These are phyloP conservation scores for Mylabris sibirica DNA, from an alignment of 2,888 invertebrate species.

Conservation along the genomic window DNA sequence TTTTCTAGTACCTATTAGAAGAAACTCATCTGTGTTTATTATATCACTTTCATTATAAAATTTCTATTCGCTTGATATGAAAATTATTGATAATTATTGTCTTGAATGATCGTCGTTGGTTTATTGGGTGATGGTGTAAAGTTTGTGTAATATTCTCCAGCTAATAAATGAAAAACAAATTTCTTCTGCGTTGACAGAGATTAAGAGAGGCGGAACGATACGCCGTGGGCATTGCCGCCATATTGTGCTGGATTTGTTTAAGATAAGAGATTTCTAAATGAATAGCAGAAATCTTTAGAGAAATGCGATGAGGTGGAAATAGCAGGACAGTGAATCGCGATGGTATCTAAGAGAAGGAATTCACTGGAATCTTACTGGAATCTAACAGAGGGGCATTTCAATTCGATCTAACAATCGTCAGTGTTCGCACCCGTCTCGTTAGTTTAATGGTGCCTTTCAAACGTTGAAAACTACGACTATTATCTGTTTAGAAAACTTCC, in stretches of 20 bases:
- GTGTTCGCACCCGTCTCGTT: slow-evolving; percentile 42
- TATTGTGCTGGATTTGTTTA: slow-evolving; percentile 45
- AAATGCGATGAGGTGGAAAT: slow-evolving; percentile 51
- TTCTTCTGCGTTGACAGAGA: slow-evolving; percentile 37
- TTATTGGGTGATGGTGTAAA: slow-evolving; percentile 1
- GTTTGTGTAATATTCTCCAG: slow-evolving; percentile 18
- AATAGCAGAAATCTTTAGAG: slow-evolving; percentile 51
- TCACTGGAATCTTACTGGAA: slow-evolving; percentile 43
- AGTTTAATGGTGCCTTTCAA: slow-evolving; percentile 42
- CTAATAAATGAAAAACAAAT: slow-evolving; percentile 41
- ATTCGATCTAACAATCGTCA: slow-evolving; percentile 45
- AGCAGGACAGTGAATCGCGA: slow-evolving; percentile 49
- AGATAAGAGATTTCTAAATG: slow-evolving; percentile 51
- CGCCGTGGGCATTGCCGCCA: slow-evolving; percentile 34
- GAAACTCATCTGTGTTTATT: neutral
- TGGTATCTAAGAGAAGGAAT: slow-evolving; percentile 45
- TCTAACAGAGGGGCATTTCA: slow-evolving; percentile 47
- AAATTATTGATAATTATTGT: neutral
- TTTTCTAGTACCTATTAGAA: neutral
- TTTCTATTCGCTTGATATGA: neutral
- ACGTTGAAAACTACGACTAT: slow-evolving; percentile 40
- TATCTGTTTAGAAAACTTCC: slow-evolving; percentile 33
- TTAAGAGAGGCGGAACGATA: slow-evolving; percentile 36
- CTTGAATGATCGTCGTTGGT: neutral
- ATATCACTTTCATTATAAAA: neutral